Percentiles rank a stretch among this genome's conserved stretches.
These are phyloP conservation scores for Melanargia galathea DNA, from an alignment of 2,888 invertebrate genomes.

Conservation along the genomic window DNA sequence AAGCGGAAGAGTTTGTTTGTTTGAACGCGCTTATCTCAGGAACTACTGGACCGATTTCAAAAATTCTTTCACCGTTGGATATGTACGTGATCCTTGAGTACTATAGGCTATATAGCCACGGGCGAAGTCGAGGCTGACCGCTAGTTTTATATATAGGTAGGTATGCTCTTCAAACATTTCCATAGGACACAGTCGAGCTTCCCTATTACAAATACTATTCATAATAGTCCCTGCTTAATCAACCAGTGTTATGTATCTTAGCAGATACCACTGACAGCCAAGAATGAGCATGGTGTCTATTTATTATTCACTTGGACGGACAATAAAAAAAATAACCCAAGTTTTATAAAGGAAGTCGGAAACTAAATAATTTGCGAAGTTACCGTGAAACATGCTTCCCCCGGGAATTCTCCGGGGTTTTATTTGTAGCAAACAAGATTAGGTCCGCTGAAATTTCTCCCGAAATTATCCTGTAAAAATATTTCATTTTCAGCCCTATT, in stretches of 20 bases:
- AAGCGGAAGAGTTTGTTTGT: too few relatives aligned
- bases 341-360: slow-evolving; percentile 31
- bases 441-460: slow-evolving; percentile 30
- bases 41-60: too few relatives aligned
- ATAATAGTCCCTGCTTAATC: neutral
- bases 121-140: too few relatives aligned
- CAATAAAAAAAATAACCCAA: slow-evolving; percentile 30
- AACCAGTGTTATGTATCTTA: too few relatives aligned
- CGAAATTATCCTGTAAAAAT: slow-evolving; percentile 15
- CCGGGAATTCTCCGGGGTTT: slow-evolving; percentile 38
- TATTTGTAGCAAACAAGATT: slow-evolving; percentile 42
- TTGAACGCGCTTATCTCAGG: too few relatives aligned
- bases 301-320: slow-evolving; percentile 27
- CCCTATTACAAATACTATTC: too few relatives aligned
- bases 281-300: slow-evolving; percentile 16
- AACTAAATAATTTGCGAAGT: slow-evolving; percentile 40
- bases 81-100: too few relatives aligned
- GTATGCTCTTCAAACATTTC: too few relatives aligned
- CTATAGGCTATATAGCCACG: too few relatives aligned
- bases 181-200: too few relatives aligned
- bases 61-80: too few relatives aligned
- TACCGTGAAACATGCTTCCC: slow-evolving; percentile 37
- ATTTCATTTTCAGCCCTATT: neutral
- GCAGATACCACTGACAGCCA: neutral
- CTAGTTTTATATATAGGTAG: too few relatives aligned